These are phyloP conservation scores for Halocaridina rubra DNA, from an alignment of 2,888 invertebrate genomes.

Conservation along the genomic window DNA sequence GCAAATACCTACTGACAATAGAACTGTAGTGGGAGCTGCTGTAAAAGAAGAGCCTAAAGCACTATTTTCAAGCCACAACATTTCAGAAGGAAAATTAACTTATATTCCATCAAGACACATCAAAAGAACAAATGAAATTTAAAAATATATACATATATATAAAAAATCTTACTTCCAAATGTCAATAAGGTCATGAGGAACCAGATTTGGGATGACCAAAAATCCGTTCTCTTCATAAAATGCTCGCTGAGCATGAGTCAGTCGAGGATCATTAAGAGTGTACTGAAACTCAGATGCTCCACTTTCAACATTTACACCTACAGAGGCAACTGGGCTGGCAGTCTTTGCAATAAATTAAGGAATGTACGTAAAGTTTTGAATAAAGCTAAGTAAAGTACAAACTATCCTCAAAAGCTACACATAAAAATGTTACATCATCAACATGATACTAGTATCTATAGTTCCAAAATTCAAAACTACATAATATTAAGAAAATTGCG, in stretches of 20 bases:
- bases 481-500: no score
- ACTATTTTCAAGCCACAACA: no score
- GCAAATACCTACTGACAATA: no score
- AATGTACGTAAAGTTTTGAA: background rate
- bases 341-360: slow-evolving; percentile 10
- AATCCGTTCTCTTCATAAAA: slow-evolving; percentile 87
- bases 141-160: no score
- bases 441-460: background rate
- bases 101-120: no score
- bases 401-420: background rate
- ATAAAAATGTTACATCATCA: background rate
- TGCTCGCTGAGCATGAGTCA: slow-evolving; percentile 74
- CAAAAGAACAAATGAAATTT: no score
- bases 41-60: no score
- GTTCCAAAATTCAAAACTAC: no score
- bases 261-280: slow-evolving; percentile 52
- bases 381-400: background rate
- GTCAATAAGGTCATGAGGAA: slow-evolving; percentile 76
- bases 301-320: background rate
- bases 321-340: background rate
- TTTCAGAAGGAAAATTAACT: no score
- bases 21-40: no score
- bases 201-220: slow-evolving; percentile 78
- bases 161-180: slow-evolving; percentile 74
- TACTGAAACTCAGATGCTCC: slow-evolving; percentile 9